These are phyloP conservation scores for Microctonus hyperodae DNA, from an alignment of 2,888 invertebrate genomes.

Conservation along the genomic window DNA sequence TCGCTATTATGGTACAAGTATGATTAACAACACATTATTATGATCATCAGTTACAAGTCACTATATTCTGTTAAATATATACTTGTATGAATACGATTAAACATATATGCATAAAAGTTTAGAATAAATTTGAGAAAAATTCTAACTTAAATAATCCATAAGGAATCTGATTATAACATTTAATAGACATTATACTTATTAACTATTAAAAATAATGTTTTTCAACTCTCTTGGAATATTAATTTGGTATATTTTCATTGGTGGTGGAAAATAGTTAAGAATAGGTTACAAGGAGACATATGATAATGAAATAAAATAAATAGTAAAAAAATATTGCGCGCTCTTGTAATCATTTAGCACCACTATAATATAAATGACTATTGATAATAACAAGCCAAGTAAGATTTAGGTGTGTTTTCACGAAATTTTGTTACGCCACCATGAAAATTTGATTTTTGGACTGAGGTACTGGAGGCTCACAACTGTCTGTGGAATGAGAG, in stretches of 20 bases:
- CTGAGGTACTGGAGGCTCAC: constrained; percentile 60
- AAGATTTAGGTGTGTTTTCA: constrained; percentile 63
- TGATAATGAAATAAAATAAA: not conserved
- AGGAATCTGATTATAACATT: not conserved
- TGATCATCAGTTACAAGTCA: not conserved
- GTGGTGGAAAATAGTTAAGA: not conserved
- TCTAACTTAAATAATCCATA: not conserved
- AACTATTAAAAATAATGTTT: too few relatives aligned
- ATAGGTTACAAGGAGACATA: not conserved
- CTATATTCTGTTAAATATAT: not conserved
- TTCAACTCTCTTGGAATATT: not conserved
- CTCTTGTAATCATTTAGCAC: constrained; percentile 22
- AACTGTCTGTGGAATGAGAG: constrained; percentile 57
- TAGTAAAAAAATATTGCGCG: not conserved
- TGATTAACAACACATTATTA: not conserved
- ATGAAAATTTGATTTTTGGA: constrained; percentile 68
- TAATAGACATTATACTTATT: not conserved
- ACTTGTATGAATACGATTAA: not conserved
- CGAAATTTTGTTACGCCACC: constrained; percentile 74
- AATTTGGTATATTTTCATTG: not conserved
- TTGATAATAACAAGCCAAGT: constrained; percentile 14
- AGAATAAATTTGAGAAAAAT: not conserved
- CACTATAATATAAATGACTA: constrained; percentile 21
- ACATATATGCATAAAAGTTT: not conserved
- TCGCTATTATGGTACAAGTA: not conserved